Base-by-base conservation (phyloP, 1,140 invertebrate species). In the Brachionus plicatilis region DNA sequence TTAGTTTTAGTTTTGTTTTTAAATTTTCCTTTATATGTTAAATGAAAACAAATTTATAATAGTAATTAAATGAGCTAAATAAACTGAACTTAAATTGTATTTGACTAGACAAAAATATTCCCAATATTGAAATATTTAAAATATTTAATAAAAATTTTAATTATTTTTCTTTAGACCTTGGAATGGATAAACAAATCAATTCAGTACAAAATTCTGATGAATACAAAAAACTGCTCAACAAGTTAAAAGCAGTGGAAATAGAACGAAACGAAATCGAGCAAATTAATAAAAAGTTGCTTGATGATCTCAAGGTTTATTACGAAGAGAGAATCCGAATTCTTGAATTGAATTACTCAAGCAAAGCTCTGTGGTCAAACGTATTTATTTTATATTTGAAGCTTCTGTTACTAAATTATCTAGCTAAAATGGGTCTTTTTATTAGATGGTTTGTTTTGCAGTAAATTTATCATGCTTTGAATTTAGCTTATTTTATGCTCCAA, bases 241-340 rank as follows among this genome's bases (percentile, higher is more conserved):
- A 29, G 24, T 50, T 76, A 47, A 76, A 76, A 12, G 20, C 41
- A 50, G 43, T 76, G 47, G 72, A 47, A 29, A 76, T 47, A 6
- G 72, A 76, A 76, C 43, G 72, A 0, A 53, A 50, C 24, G 72
- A 76, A 50, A 50, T 50, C 20, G 72, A 76, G 24, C 9, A 17
- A 50, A 24, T 76, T 12, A 76, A 76, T 50, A 76, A 76, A n/a
- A 76, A 76, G 14, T 12, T 76, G 1, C 24, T 76, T 5, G 3
- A 76, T 5, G 72, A 76, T 47, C 33, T 50, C 12, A 76, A 76
- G 50, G 72, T 50, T 24, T 50, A 50, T 33, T 76, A 76, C 27
- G 72, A 76, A 29, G 72, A 76, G 33, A 47, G 45, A 76, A 76
- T 76, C n/a, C 17, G 45, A 50, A 47, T 50, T 12, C 47, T 76